Evolutionary conservation across 2,888 invertebrate species (phyloP).

Genomic region (Halocaridina rubra): DNA sequence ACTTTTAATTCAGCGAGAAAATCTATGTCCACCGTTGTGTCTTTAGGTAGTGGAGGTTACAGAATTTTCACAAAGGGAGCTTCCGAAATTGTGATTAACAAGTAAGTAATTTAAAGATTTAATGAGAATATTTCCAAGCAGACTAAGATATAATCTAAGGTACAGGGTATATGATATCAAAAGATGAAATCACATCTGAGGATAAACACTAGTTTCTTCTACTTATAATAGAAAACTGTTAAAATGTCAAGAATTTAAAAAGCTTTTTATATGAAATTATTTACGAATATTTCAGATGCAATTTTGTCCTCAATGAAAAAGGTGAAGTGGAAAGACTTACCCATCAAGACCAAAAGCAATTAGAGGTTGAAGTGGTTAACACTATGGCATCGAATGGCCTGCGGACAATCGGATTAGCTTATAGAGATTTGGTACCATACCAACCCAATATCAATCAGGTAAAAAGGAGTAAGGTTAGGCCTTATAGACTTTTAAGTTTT

Average conservation of each 20-base stretch:
- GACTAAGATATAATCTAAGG: no score
- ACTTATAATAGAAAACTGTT: no score
- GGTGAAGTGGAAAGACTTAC: conserved; percentile 93
- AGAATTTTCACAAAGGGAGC: conserved; percentile 97
- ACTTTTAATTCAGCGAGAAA: conserved; percentile 99
- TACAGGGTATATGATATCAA: no score
- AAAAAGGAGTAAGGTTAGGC: no score
- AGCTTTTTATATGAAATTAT: no score
- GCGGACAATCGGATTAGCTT: conserved; percentile 95
- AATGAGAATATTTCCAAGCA: no score
- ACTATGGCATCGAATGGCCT: conserved; percentile 98
- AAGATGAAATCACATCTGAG: no score
- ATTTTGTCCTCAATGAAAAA: conserved; percentile 93
- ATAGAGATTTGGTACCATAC: conserved; percentile 75
- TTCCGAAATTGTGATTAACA: conserved; percentile 97
- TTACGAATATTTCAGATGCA: conserved; percentile 84
- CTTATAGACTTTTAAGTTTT: no score
- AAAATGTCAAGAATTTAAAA: no score
- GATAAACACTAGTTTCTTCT: no score
- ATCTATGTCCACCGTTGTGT: conserved; percentile 97
- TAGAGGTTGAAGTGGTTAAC: conserved; percentile 93
- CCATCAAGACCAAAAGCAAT: conserved; percentile 89
- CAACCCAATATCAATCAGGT: conserved; percentile 29
- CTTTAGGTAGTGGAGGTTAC: conserved; percentile 86
- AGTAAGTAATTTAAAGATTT: no score